Evolutionary conservation across 2,113 vertebrate species (phyloP).

Genomic region (Paracanthobrama guichenoti): DNA sequence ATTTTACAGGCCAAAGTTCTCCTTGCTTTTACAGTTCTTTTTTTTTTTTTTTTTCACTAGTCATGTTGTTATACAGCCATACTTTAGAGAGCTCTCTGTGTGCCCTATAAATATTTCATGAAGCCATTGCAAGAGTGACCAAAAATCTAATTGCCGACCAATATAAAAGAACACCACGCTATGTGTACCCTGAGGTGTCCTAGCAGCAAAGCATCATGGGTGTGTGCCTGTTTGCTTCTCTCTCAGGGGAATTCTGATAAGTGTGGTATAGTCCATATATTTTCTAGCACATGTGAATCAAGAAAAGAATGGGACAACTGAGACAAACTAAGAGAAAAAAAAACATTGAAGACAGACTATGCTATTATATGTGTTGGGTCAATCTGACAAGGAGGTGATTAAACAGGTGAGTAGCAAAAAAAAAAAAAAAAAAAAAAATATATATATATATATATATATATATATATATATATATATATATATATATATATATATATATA

Average conservation of each 20-base stretch:
- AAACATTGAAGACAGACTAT: background rate
- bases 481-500: no score
- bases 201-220: conserved; percentile 53
- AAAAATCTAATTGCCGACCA: conserved; percentile 24
- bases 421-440: no score
- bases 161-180: background rate
- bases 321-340: conserved; percentile 26
- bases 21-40: background rate
- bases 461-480: no score
- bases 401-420: background rate
- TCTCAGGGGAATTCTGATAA: conserved; percentile 50
- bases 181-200: conserved; percentile 40
- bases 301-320: conserved; percentile 19
- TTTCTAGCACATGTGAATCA: conserved; percentile 59
- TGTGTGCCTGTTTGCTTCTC: conserved; percentile 46
- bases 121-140: background rate
- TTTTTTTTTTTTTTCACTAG: background rate
- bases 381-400: background rate
- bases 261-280: conserved; percentile 46
- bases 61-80: conserved; percentile 32
- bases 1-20: background rate
- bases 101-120: conserved; percentile 8
- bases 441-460: no score
- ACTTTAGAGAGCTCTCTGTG: background rate
- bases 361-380: background rate